Conservation (phyloP, 2,797 vertebrate genomes). For the Microcaecilia unicolor region DNA sequence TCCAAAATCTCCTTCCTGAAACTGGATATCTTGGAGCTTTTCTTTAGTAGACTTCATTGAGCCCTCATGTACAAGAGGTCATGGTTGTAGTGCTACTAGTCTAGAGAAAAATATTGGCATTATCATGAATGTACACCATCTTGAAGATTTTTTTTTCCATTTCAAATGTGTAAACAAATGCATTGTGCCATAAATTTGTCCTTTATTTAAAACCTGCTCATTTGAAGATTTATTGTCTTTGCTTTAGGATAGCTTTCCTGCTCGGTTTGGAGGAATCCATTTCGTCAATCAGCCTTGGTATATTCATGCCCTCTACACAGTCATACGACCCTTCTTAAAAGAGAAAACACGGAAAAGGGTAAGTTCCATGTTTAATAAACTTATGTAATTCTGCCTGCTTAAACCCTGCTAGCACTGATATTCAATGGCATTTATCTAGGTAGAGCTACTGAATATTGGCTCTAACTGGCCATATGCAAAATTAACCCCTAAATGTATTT, state of each 20-base stretch:
- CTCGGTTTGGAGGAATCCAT: constrained; percentile 94
- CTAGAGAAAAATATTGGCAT: not conserved
- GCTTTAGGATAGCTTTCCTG: constrained; percentile 89
- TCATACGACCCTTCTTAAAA: constrained; percentile 93
- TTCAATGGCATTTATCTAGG: too few relatives aligned
- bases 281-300: constrained; percentile 98
- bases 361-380: too few relatives aligned
- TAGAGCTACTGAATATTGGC: too few relatives aligned
- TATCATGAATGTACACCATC: not conserved
- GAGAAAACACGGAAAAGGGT: constrained; percentile 98
- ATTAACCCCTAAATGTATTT: too few relatives aligned
- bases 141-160: constrained; percentile 1
- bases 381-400: too few relatives aligned
- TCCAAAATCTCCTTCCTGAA: too few relatives aligned
- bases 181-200: not conserved
- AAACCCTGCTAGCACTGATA: too few relatives aligned
- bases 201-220: not conserved
- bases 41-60: too few relatives aligned
- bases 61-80: not conserved
- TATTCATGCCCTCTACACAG: constrained; percentile 94
- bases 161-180: constrained; percentile 1
- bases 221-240: not conserved
- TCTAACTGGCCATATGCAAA: too few relatives aligned
- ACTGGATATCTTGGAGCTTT: too few relatives aligned
- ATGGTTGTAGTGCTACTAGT: not conserved